Evolutionary conservation across 2,113 vertebrate species (phyloP), one percentile per base, ranked within the genome.

Genomic region (Microcebus ravelobensis): DNA sequence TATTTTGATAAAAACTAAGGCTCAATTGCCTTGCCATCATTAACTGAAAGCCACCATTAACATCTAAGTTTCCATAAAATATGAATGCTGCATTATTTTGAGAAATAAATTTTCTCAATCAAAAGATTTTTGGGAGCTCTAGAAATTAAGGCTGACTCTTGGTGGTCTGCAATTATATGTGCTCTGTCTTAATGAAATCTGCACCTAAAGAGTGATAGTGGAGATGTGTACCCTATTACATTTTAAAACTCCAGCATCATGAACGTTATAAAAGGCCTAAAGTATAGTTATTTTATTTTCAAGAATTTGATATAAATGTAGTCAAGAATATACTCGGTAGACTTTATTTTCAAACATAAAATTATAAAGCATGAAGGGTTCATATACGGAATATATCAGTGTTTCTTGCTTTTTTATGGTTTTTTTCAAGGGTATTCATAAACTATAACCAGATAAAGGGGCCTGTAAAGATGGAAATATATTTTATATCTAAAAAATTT

Each of bases 311-410:
- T 65, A 59, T 42, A 91, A 96, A 65, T 7, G 59, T 21, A 93
- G 8, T 81, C 8, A 91, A 55, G 12, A 92, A 82, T 68, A 45
- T 13, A 67, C 36, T 21, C 2, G 74, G 59, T 36, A 61, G 52
- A 55, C 90, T 94, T 94, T 81, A 61, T 94, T 95, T 83, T 55
- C 34, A 36, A 91, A 61, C 6, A 25, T 61, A 87, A 70, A 93
- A 85, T 45, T 96, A 70, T n/a, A 67, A 50, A 91, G 6, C 42
- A 85, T 39, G 14, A 94, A 87, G 1, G 55, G 7, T 48, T 96
- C 34, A n/a, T 7, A 76, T 14, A 6, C 39, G 6, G 1, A 17
- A 68, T 65, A 97, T 27, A 36, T 89, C 12, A 96, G 92, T 81
- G 67, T 85, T 81, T 45, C 74, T 93, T 1, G 5, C 96, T 97